These are phyloP conservation scores for Chrysolina americana DNA, from an alignment of 2,888 invertebrate species.

Conservation along the genomic window DNA sequence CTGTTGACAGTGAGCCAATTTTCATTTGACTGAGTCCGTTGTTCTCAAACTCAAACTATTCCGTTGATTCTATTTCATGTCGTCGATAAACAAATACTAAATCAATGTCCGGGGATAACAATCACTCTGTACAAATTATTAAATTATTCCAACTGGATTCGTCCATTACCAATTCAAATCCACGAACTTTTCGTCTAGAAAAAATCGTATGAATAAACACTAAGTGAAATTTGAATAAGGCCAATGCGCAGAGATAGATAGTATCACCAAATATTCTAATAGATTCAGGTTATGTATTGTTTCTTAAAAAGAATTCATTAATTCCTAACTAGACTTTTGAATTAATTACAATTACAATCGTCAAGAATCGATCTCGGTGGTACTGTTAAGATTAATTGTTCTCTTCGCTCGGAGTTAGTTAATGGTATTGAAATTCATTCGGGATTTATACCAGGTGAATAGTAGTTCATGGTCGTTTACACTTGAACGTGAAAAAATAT, in stretches of 20 bases:
- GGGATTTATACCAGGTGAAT: neutral
- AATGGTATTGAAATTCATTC: constrained; percentile 28
- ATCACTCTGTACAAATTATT: constrained; percentile 31
- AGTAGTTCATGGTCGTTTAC: neutral
- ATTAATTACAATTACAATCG: constrained; percentile 46
- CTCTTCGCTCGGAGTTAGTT: constrained; percentile 24
- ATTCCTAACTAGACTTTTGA: constrained; percentile 41
- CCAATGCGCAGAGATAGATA: constrained; percentile 39
- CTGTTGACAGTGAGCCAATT: constrained; percentile 10
- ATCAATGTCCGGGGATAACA: constrained; percentile 18
- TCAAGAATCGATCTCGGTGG: constrained; percentile 37
- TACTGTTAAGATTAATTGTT: constrained; percentile 41
- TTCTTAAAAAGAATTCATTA: constrained; percentile 43
- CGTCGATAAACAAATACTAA: constrained; percentile 16
- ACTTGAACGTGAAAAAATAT: too few relatives aligned
- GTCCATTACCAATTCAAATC: constrained; percentile 46
- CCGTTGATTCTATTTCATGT: neutral
- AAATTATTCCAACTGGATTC: constrained; percentile 29
- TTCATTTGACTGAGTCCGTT: neutral
- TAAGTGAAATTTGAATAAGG: constrained; percentile 44
- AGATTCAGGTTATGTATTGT: constrained; percentile 42
- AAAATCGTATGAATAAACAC: constrained; percentile 45
- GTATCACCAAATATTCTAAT: constrained; percentile 39
- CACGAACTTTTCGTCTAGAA: constrained; percentile 33
- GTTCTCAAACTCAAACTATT: neutral